Base-by-base conservation (phyloP, 2,797 vertebrate species). In the Schizopygopsis pylzovi region DNA sequence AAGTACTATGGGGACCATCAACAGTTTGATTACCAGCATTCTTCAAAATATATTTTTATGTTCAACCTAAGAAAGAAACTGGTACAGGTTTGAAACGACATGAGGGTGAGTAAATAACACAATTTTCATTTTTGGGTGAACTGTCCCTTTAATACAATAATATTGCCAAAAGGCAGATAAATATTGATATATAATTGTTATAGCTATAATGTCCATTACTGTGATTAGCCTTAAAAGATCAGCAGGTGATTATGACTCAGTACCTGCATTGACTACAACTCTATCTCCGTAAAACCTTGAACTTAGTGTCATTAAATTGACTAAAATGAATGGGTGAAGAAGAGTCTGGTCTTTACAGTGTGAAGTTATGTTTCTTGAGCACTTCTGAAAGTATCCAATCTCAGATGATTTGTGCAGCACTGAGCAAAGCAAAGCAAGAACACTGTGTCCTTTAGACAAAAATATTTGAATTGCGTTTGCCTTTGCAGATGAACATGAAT, bases 351-450 rank as follows among this genome's bases (percentile, higher is more conserved):
- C 76, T 61, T 78, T 43, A 59, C 76, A 61, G 37, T 25, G 41
- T 33, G 16, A 28, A 67, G 11, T 20, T 16, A n/a, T 0, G 13
- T 54, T 49, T 70, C 47, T 10, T 12, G 4, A 79, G 7, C 43
- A 47, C 56, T 63, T 83, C 11, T 56, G 15, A 67, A 77, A 56
- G 37, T 43, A 20, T 56, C 47, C 25, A 49, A 6, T 56, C 63
- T 79, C 61, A 33, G 10, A 54, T 68, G 75, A 70, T 70, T 78
- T 77, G 47, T 56, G 47, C 61, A 78, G 37, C 12, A 61, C 63
- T 33, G 22, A 68, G 72, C 73, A 84, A 77, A 84, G 54, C 61
- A 70, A 70, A 84, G 54, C 61, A 70, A 70, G 83, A 84, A 37
- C 63, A 52, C 25, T 0, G 33, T 67, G 59, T 78, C 75, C 83